Evolutionary conservation across 2,888 invertebrate species (phyloP), one percentile per base, ranked within the genome.

Genomic region (Polylopha cassiicola): DNA sequence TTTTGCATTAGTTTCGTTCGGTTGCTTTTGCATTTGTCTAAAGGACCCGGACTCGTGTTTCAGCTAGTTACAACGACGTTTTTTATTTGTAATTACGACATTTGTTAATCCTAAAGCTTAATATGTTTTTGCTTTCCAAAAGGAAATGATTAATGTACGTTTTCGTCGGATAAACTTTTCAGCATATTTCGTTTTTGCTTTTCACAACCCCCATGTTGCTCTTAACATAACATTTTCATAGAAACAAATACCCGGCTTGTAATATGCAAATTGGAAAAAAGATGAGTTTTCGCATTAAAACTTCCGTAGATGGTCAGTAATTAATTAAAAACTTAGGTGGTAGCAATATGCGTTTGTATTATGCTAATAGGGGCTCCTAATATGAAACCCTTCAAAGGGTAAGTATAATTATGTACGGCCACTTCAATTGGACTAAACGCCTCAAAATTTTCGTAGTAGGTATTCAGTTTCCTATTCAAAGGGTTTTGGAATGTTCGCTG

Each of bases 271-370:
- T 69, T 51, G 43, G 52, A 58, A 63, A 60, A 60, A 68, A 65
- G 66, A 65, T 55, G 53, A 54, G 53, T 50, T 45, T 59, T 55
- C 57, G 48, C 55, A 56, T 47, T 55, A 59, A 66, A 59, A 61
- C 64, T 66, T 61, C 56, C 61, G 61, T 61, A 60, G 67, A 61
- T 62, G 67, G 73, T 56, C 64, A 61, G 73, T 78, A 78, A 84
- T 82, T 80, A 82, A 82, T 82, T 82, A 79, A 75, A 76, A 72
- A 78, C 73, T 74, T 72, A 75, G 65, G 68, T 65, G 63, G 58
- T 69, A 65, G 70, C 64, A 73, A 76, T 76, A 76, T 74, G 73
- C 72, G 73, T 71, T 78, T n/a, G n/a, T n/a, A n/a, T 78, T 82
- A 81, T 81, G 82, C 68, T 80, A 80, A 82, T 80, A 74, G 66